Conservation (phyloP, 2,113 vertebrate genomes). For the Ascaphus truei region DNA sequence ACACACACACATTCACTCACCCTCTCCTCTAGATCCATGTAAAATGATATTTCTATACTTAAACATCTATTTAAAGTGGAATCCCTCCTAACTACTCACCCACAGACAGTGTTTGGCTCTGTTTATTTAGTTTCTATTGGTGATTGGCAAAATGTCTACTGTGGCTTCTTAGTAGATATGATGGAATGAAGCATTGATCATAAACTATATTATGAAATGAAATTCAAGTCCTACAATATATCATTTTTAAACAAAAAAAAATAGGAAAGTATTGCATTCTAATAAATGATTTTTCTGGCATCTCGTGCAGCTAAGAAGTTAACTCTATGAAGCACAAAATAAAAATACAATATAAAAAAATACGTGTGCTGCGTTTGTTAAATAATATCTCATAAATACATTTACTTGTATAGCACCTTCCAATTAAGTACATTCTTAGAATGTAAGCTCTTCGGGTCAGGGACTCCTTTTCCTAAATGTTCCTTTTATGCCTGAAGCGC, state of each 20-base stretch:
- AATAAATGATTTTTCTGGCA: not conserved
- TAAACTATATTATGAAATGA: conserved; percentile 61
- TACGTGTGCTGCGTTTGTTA: not conserved
- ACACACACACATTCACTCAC: not conserved
- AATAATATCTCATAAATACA: conserved; percentile 12
- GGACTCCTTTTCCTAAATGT: too few relatives aligned
- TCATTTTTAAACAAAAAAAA: conserved; percentile 24
- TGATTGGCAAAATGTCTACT: conserved; percentile 66
- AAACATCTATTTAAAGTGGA: conserved; percentile 75
- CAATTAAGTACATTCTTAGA: not conserved
- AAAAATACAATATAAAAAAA: not conserved
- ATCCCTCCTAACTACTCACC: conserved; percentile 73
- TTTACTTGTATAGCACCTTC: not conserved
- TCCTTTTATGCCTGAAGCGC: too few relatives aligned
- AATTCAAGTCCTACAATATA: conserved; percentile 26
- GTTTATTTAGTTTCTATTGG: conserved; percentile 76
- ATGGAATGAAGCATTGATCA: conserved; percentile 59
- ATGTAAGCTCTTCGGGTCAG: too few relatives aligned
- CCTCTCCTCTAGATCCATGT: conserved; percentile 48
- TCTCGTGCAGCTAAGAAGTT: not conserved
- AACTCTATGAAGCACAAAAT: too few relatives aligned
- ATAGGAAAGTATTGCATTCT: not conserved
- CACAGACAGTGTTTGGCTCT: conserved; percentile 68
- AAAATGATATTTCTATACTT: conserved; percentile 71
- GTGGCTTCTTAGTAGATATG: conserved; percentile 64